Evolutionary conservation across 30 jellyfish, hydroid and myxozoan genomes (phyloP).

Genomic region (Hydra vulgaris): DNA sequence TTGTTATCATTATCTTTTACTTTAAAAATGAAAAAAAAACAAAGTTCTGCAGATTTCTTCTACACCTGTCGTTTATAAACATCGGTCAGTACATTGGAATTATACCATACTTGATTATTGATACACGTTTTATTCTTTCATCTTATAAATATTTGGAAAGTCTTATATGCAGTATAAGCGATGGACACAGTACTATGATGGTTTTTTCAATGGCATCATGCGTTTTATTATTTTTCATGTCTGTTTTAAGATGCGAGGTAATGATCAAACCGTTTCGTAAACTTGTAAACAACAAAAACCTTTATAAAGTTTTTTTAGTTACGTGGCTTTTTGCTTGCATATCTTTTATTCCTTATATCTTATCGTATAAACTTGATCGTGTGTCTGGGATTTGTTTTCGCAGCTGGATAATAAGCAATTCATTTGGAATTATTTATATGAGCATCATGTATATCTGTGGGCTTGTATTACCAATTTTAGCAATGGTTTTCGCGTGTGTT

Average conservation of each 20-base stretch:
- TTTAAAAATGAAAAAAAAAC: too few species aligned
- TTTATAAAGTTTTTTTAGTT: neutral
- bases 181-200: constrained; percentile 2
- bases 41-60: too few species aligned
- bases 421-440: neutral
- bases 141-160: neutral
- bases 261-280: neutral
- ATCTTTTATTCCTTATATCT: neutral
- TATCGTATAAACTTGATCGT: neutral
- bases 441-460: neutral
- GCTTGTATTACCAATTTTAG: too few species aligned
- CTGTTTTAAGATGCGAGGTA: neutral
- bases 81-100: constrained; percentile 1
- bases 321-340: constrained; percentile 3
- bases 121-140: neutral
- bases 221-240: neutral
- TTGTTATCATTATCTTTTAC: too few species aligned
- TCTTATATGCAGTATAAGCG: too few species aligned
- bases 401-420: neutral
- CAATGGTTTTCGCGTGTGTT: too few species aligned
- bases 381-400: too few species aligned
- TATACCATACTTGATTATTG: neutral
- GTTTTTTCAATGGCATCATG: neutral
- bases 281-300: neutral
- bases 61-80: neutral